Conservation (phyloP, 2,797 vertebrate genomes). For the Cyprinella venusta region DNA sequence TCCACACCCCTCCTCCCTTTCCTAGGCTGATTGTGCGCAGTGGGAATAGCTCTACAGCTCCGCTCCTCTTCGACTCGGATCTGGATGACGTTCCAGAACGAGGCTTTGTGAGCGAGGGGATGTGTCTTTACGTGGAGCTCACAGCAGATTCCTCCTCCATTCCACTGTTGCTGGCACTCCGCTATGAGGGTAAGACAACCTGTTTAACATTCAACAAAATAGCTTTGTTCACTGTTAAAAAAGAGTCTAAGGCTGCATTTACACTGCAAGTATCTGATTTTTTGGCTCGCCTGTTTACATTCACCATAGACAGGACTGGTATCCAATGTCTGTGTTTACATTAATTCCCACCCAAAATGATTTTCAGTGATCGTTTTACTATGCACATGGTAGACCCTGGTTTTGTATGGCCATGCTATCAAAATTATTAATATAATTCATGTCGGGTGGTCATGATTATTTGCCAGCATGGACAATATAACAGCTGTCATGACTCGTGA, state of each 20-base stretch:
- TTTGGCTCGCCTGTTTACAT: too few relatives aligned
- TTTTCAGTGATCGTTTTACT: too few relatives aligned
- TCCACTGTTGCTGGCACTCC: conserved; percentile 87
- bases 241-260: not conserved
- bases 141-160: conserved; percentile 88
- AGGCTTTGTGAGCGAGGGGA: conserved; percentile 87
- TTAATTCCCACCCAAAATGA: too few relatives aligned
- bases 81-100: conserved; percentile 90
- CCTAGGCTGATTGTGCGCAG: conserved; percentile 87
- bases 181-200: conserved; percentile 85
- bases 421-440: too few relatives aligned
- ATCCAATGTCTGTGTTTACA: too few relatives aligned
- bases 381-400: too few relatives aligned
- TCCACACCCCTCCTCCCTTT: not conserved
- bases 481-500: too few relatives aligned
- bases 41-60: conserved; percentile 84
- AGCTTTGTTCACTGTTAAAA: not conserved
- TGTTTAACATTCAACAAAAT: conserved; percentile 1
- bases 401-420: too few relatives aligned
- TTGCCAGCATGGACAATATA: too few relatives aligned
- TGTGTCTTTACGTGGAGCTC: conserved; percentile 87
- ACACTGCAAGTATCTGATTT: too few relatives aligned
- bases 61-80: conserved; percentile 88
- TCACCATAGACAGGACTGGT: too few relatives aligned
- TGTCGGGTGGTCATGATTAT: too few relatives aligned